A percentile compares a stretch with the other conserved stretches of the same genome.
Evolutionary conservation across 2,113 vertebrate genomes (phyloP).

Genomic region (Craseonycteris thonglongyai): DNA sequence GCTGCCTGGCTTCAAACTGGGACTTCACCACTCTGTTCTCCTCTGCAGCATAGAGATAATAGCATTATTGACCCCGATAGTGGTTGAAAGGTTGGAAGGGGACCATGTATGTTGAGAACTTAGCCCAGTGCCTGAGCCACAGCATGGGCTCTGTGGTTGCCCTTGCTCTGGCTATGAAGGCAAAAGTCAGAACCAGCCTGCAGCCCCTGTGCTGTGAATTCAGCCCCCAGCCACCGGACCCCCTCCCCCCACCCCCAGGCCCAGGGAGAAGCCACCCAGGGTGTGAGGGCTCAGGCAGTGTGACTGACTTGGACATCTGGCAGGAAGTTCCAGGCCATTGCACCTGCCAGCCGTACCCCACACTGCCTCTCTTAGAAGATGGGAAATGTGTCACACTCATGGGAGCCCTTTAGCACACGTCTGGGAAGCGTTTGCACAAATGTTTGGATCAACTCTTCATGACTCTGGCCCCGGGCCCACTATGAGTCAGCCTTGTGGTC

Average conservation of each 20-base stretch:
- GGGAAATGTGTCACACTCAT: background rate
- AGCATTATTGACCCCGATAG: fast-evolving
- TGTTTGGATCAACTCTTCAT: constrained; percentile 8
- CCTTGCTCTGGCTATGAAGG: background rate
- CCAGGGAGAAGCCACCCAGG: background rate
- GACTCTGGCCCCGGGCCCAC: background rate
- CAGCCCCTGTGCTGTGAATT: background rate
- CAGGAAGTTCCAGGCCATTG: background rate
- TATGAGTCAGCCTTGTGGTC: constrained; percentile 28
- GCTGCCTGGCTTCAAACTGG: background rate
- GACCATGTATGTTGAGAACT: background rate
- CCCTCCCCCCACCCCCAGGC: background rate
- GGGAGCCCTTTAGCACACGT: background rate
- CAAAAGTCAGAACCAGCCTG: background rate
- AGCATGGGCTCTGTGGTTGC: background rate
- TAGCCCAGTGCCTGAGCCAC: fast-evolving
- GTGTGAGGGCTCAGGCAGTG: too few species aligned
- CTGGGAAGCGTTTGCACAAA: constrained; percentile 17
- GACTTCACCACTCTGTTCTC: background rate
- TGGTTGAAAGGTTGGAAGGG: background rate
- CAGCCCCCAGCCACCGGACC: background rate
- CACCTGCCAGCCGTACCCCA: background rate
- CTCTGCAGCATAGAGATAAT: background rate
- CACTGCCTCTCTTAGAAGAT: background rate
- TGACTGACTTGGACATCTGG: background rate